Conservation (phyloP, 2,797 vertebrate genomes). For the Chrosomus eos region DNA sequence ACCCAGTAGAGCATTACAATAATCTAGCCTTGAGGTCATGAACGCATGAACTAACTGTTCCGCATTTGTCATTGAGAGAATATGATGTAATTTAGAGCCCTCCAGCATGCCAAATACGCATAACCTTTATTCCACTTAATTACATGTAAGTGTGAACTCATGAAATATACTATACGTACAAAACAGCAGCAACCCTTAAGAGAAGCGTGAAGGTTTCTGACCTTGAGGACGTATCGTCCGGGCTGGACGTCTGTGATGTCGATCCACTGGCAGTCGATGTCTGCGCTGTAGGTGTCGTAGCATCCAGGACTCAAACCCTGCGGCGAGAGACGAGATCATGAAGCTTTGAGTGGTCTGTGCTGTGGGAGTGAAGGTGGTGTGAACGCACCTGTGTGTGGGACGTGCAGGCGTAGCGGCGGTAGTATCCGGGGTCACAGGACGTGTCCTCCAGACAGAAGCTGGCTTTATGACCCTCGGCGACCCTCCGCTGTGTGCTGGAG, state of each 20-base stretch:
- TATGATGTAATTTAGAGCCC: too few relatives aligned
- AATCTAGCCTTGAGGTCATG: too few relatives aligned
- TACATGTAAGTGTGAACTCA: too few relatives aligned
- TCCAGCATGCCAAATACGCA: too few relatives aligned
- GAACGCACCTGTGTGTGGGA: slow-evolving; percentile 90
- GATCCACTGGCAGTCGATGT: slow-evolving; percentile 26
- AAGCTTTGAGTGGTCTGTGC: too few relatives aligned
- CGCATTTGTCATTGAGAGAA: too few relatives aligned
- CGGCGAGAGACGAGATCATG: too few relatives aligned
- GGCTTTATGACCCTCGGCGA: slow-evolving; percentile 97
- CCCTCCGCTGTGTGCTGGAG: slow-evolving; percentile 76
- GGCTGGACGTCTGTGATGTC: slow-evolving; percentile 90
- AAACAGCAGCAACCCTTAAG: not conserved
- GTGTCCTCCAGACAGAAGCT: slow-evolving; percentile 98
- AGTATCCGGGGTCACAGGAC: slow-evolving; percentile 93
- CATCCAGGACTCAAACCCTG: slow-evolving; percentile 84
- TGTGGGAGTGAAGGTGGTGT: too few relatives aligned
- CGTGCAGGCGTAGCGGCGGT: slow-evolving; percentile 92
- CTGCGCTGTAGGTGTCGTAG: slow-evolving; percentile 89
- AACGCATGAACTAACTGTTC: too few relatives aligned
- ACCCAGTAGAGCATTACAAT: too few relatives aligned
- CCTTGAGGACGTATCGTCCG: slow-evolving; percentile 95
- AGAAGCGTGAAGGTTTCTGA: slow-evolving; percentile 55
- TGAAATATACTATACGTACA: not conserved
- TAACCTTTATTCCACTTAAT: too few relatives aligned